Evolutionary conservation across 2,797 vertebrate genomes (phyloP), one percentile per base, ranked within the genome.

Genomic region (Buceros bicornis): DNA sequence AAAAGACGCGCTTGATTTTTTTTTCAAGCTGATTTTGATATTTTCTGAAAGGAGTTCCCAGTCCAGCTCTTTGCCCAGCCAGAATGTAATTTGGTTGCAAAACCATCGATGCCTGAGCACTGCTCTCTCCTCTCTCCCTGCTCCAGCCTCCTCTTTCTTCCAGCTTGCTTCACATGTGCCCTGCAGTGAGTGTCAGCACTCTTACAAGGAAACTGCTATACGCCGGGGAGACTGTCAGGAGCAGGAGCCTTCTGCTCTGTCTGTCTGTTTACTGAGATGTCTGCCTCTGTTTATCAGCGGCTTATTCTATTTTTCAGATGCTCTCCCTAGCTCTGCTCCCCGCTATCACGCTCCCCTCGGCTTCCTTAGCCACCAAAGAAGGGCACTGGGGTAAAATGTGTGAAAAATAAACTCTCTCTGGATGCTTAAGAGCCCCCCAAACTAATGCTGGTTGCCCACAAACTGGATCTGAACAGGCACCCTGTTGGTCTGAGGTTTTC

Each of bases 121-220:
- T 0, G 0, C 35, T 85, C 74, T 47, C 70, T 85, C 33, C 84
- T 35, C 53, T 26, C 80, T 89, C 31, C 80, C 50, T 57, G 37
- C 70, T 89, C 77, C 64, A 84, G 93, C 62, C 85, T 84, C 70
- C 2, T 5, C 77, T 67, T 83, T 57, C 90, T 96, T 95, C 93
- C 94, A 95, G 91, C 78, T 93, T 50, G 0, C 58, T 96, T 96
- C 91, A 94, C 94, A 94, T 16, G 53, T 95, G 95, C 96, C 94
- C 95, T 95, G 93, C 94, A 96, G 93, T 89, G 82, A 95, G 91
- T 70, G 93, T 67, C 91, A 95, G 82, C 0, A 7, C 80, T 95
- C 90, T 64, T 82, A 79, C 48, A 77, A 73, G 82, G 88, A 80
- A 92, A 84, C 74, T 64, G 86, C 94, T 87, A 11, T 54, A 84